Base-by-base conservation (phyloP, 2,113 vertebrate species). In the Poicephalus gulielmi region DNA sequence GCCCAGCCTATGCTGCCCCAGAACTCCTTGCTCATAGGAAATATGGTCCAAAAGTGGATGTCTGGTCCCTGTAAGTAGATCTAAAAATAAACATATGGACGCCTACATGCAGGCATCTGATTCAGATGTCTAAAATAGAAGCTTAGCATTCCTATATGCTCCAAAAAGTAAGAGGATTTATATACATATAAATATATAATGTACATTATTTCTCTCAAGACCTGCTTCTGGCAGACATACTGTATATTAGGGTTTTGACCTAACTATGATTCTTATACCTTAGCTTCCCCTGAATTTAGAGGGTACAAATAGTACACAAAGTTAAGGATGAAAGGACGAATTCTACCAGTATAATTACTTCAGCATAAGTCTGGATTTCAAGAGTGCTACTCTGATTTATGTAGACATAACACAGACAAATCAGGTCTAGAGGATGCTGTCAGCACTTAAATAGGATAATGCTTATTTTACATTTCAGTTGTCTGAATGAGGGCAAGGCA, bases 11-110 rank as follows among this genome's bases (percentile, higher is more conserved):
- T 17, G 97, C 98, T 7, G 98, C 98, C 41, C 98, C 98, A 8
- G 98, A 99, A 94, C 97, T 99, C 78, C 98, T 99, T 77, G 98
- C 98, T 93, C 98, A 98, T 97, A 98, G 98, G 97, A 99, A 99
- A 94, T 99, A 99, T 1, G 97, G 98, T 49, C 98, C 98, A 90
- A 99, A 99, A 95, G 98, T 99, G 86, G 98, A 98, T 35, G 97
- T 99, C 95, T 99, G 98, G 98, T 99, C 98, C 44, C 96, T 98
- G 98, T 98, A 95, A 98, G 98, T 99, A 97, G 87, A 95, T 67
- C 37, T 96, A 73, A 94, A 95, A 88, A 70, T 37, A 33, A 28
- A 43, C 30, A 13, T 41, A 43, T 22, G 11, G 17, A 83, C 76
- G 37, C 5, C 13, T 41, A 46, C 41, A 67, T 18, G 17, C 3